These are phyloP conservation scores for Pseudochirops corinnae DNA, from an alignment of 2,797 vertebrate species.

Conservation along the genomic window DNA sequence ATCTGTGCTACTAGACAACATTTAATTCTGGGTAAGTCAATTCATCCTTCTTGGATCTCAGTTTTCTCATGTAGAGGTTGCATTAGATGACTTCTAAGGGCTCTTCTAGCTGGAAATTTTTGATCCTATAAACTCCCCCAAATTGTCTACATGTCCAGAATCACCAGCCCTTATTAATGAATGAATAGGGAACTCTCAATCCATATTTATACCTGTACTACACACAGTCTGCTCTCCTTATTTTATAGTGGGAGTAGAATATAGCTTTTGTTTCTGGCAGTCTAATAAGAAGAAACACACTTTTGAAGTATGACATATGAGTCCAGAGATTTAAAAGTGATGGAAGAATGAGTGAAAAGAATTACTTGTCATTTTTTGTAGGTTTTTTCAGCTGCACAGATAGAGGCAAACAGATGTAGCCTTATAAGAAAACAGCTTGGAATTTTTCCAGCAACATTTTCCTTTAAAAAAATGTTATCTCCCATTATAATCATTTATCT, in stretches of 20 bases:
- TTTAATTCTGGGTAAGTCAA: not conserved
- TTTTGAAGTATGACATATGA: constrained; percentile 56
- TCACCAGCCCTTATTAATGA: not conserved
- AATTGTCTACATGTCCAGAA: not conserved
- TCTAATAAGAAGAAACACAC: constrained; percentile 42
- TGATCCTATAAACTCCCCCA: not conserved
- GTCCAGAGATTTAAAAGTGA: constrained; percentile 50
- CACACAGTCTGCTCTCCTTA: not conserved
- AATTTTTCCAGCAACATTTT: constrained; percentile 56
- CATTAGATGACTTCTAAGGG: not conserved
- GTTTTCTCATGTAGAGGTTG: not conserved
- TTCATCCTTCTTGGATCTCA: not conserved
- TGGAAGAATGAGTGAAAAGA: constrained; percentile 63
- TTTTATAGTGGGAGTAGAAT: constrained; percentile 55
- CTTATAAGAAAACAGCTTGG: constrained; percentile 2
- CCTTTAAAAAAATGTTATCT: constrained; percentile 48
- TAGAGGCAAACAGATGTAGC: constrained; percentile 40
- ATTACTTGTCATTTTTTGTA: constrained; percentile 54
- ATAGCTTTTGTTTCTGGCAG: not conserved
- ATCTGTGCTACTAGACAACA: not conserved
- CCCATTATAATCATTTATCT: constrained; percentile 54
- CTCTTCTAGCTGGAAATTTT: not conserved
- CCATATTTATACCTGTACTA: not conserved
- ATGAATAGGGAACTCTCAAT: not conserved
- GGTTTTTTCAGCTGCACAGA: constrained; percentile 43